Conservation (phyloP, 2,113 vertebrate genomes). For the Hippocampus zosterae region DNA sequence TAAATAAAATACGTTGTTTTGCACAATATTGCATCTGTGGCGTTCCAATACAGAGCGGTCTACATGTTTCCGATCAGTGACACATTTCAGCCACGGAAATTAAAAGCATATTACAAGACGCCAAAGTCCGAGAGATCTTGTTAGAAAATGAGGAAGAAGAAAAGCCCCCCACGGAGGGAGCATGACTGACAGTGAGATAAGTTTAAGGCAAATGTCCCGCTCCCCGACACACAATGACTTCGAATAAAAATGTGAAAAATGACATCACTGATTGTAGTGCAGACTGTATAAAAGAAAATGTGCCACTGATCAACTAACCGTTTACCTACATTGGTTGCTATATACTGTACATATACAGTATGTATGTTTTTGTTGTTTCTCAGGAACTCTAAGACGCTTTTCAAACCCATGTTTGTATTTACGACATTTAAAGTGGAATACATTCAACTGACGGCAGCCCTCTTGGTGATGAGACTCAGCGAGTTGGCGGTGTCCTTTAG, state of each 20-base stretch:
- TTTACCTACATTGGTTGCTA: conserved; percentile 1
- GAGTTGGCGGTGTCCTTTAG: conserved; percentile 88
- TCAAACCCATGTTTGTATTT: not conserved
- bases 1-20: conserved; percentile 54
- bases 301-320: conserved; percentile 20
- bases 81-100: not conserved
- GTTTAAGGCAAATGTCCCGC: conserved; percentile 10
- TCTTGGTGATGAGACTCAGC: conserved; percentile 83
- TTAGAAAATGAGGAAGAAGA: conserved; percentile 1
- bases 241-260: not conserved
- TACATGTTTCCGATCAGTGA: conserved; percentile 15
- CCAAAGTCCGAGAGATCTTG: not conserved
- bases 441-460: conserved; percentile 58
- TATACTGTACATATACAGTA: no score
- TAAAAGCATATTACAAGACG: not conserved
- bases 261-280: not conserved
- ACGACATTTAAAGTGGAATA: not conserved
- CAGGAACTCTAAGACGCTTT: not conserved
- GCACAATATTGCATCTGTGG: conserved; percentile 30
- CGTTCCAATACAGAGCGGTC: conserved; percentile 1
- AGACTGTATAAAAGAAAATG: conserved; percentile 11
- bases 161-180: not conserved
- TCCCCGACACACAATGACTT: not conserved
- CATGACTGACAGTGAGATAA: not conserved
- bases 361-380: not conserved